A percentile compares a stretch with the other conserved stretches of the same genome.
These are phyloP conservation scores for Elysia crispata DNA, from an alignment of 2,888 invertebrate genomes.

Conservation along the genomic window DNA sequence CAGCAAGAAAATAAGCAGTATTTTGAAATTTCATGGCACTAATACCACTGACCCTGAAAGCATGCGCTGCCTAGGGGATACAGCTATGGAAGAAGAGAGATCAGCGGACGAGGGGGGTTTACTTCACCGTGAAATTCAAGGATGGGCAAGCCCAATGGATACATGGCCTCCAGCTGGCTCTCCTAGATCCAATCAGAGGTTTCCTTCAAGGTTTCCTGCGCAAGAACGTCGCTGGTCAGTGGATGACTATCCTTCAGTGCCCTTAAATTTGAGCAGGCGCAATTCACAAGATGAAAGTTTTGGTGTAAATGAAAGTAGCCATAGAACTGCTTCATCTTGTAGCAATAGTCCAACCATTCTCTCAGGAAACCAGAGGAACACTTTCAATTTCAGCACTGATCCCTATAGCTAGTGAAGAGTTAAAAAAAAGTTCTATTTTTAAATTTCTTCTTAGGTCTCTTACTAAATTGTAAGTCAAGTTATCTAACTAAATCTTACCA, in stretches of 20 bases:
- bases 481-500: too few species aligned
- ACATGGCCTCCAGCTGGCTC: conserved; percentile 41
- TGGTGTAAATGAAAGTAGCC: neutral
- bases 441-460: too few species aligned
- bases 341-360: neutral
- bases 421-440: too few species aligned
- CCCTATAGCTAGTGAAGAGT: conserved; percentile 27
- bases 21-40: neutral
- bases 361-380: neutral
- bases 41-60: neutral
- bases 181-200: neutral
- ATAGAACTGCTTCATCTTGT: neutral
- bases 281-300: conserved; percentile 28
- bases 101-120: neutral
- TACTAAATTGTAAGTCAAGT: too few species aligned
- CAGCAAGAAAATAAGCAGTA: neutral
- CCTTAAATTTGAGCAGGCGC: conserved; percentile 13
- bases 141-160: conserved; percentile 17
- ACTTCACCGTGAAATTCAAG: conserved; percentile 12
- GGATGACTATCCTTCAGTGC: conserved; percentile 15
- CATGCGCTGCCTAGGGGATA: conserved; percentile 13
- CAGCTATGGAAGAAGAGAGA: neutral
- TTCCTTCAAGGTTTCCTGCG: neutral
- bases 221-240: conserved; percentile 40
- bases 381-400: conserved; percentile 10